Conservation (phyloP, 2,888 invertebrate species). For the Orchestes rusci region DNA sequence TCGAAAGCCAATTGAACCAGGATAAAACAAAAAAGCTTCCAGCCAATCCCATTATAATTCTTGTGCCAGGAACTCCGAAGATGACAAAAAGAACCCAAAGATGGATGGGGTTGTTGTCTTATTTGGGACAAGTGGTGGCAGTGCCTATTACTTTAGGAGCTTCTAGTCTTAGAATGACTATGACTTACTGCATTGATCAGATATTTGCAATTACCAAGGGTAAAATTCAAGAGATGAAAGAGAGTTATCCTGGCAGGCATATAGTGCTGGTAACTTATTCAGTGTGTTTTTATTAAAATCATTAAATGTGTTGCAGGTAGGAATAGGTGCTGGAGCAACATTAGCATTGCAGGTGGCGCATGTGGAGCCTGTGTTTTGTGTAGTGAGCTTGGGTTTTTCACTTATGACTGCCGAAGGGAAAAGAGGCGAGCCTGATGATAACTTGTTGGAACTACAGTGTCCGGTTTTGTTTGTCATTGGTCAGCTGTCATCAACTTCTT, state of each 20-base stretch:
- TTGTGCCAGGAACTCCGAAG: constrained; percentile 53
- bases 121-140: constrained; percentile 61
- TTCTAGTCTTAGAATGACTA: constrained; percentile 42
- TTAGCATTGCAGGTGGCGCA: constrained; percentile 69
- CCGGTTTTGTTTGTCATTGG: constrained; percentile 76
- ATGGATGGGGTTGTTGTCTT: constrained; percentile 62
- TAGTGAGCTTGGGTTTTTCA: constrained; percentile 74
- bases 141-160: constrained; percentile 47
- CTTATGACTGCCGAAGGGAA: constrained; percentile 62
- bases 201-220: constrained; percentile 59
- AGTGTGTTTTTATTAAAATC: background rate
- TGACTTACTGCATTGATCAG: constrained; percentile 54
- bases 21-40: constrained; percentile 64
- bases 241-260: constrained; percentile 59
- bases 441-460: constrained; percentile 60
- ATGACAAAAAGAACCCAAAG: constrained; percentile 55
- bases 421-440: constrained; percentile 70
- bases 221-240: constrained; percentile 63
- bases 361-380: constrained; percentile 63
- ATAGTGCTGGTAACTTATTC: constrained; percentile 51
- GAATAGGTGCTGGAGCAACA: constrained; percentile 69
- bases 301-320: constrained; percentile 41
- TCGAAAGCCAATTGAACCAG: constrained; percentile 49
- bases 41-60: constrained; percentile 59
- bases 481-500: constrained; percentile 58